phyloP scores from a whole-genome alignment of 2,113 vertebrate species.

The Drymodes brunneopygia region DNA sequence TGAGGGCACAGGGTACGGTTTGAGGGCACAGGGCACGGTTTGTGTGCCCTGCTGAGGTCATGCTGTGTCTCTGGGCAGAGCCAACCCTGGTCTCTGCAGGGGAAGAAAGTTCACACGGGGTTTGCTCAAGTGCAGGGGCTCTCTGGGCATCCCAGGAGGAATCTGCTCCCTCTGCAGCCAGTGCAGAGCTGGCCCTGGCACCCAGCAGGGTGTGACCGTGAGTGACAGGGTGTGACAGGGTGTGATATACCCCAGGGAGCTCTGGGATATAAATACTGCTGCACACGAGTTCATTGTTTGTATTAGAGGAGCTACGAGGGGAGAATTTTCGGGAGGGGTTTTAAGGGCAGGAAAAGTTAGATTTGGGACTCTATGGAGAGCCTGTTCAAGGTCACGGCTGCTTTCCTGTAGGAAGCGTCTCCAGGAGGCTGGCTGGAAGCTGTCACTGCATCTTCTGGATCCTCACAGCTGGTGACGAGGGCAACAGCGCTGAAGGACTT shows the following conservation, averaged over 20 bases:
- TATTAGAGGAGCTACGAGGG: not conserved
- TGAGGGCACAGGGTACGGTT: not conserved
- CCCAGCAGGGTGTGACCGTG: not conserved
- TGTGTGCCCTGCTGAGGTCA: not conserved
- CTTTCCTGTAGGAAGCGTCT: slow-evolving; percentile 63
- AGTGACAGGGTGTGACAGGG: not conserved
- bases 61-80: not conserved
- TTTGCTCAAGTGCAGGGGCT: not conserved
- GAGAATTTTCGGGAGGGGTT: not conserved
- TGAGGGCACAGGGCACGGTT: not conserved
- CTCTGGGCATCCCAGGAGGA: not conserved
- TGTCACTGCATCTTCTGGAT: slow-evolving; percentile 18
- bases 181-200: not conserved
- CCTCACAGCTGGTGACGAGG: slow-evolving; percentile 63
- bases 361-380: slow-evolving; percentile 75
- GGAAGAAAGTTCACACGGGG: not conserved
- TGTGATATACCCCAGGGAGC: not conserved
- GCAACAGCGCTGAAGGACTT: slow-evolving; percentile 64
- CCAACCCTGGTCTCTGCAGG: not conserved
- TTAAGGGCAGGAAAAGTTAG: not conserved
- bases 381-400: slow-evolving; percentile 65
- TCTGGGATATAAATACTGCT: not conserved
- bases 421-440: not conserved
- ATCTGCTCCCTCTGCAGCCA: not conserved
- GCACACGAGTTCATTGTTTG: not conserved